Evolutionary conservation across 2,797 vertebrate genomes (phyloP), one percentile per base, ranked within the genome.

Genomic region (Parambassis ranga): DNA sequence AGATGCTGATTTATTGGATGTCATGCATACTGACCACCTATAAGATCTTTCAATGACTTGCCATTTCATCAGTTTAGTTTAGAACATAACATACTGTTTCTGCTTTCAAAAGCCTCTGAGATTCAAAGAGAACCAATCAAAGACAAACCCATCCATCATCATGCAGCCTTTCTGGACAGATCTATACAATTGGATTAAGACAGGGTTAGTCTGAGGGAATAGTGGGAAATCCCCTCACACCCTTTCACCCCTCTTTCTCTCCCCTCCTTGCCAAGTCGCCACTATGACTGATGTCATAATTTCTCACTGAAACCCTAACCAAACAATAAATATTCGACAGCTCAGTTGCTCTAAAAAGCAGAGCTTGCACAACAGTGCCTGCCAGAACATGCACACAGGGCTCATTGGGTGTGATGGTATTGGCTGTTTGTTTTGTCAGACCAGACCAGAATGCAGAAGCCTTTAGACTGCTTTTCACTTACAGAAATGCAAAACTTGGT

Each of bases 271-370:
- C 33, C 14, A 35, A 62, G 35, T 62, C 10, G 39, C 74, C 79
- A 49, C 71, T 42, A 28, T 50, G 56, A 66, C 74, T 75, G 65
- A 84, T 85, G 82, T 83, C 27, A 66, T 85, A 62, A 83, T 75
- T 82, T 82, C 69, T 77, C 71, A 27, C 79, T 75, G 81, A 79
- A 85, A 83, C 78, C 80, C 80, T 79, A 87, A 81, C 69, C 84
- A 82, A 89, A 90, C 87, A 89, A 83, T 85, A 88, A 83, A 88
- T 87, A 87, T 83, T 84, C 68, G 58, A 82, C 80, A 79, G 81
- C 82, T 87, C 68, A 77, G 67, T 86, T 75, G 72, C 66, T 86
- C 60, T 82, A 71, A 84, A 85, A 75, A 75, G 82, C 41, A 38
- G 55, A 38, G 23, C 61, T 90, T 84, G 87, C 81, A 75, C 82